Evolutionary conservation across 2,797 vertebrate genomes (phyloP).

Genomic region (Jordanella pulchra): DNA sequence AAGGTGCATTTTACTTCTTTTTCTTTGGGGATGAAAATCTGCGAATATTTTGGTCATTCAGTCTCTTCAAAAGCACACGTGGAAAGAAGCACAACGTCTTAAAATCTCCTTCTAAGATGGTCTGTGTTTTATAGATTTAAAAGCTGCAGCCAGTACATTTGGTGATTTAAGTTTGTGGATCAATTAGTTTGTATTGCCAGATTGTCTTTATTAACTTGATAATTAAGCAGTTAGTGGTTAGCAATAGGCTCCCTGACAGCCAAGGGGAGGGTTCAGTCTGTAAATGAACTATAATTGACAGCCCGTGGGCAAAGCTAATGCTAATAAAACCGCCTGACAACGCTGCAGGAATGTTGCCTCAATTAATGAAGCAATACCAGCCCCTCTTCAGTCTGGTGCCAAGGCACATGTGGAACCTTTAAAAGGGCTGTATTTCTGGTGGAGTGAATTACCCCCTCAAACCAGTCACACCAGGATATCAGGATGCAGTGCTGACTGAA

Average conservation of each 20-base stretch:
- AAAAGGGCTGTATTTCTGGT: conserved; percentile 78
- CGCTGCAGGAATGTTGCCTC: conserved; percentile 75
- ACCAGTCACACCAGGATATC: conserved; percentile 65
- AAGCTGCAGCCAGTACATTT: neutral
- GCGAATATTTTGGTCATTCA: conserved; percentile 39
- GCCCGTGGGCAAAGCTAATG: conserved; percentile 72
- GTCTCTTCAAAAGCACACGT: conserved; percentile 26
- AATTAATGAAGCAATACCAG: conserved; percentile 80
- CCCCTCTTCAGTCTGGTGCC: conserved; percentile 81
- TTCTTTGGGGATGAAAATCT: conserved; percentile 48
- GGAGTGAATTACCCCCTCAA: conserved; percentile 74
- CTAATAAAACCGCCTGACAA: conserved; percentile 76
- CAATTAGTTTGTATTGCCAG: conserved; percentile 41
- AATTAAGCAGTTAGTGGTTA: conserved; percentile 55
- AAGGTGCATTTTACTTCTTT: conserved; percentile 59
- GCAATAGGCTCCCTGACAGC: conserved; percentile 51
- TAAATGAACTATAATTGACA: conserved; percentile 75
- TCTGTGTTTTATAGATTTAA: conserved; percentile 1
- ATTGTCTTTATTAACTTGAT: conserved; percentile 51
- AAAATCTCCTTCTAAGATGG: conserved; percentile 8
- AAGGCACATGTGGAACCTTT: conserved; percentile 86
- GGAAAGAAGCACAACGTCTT: neutral
- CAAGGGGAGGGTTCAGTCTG: conserved; percentile 61
- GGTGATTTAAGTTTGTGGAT: conserved; percentile 29
- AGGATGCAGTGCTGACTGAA: conserved; percentile 75